phyloP scores from a whole-genome alignment of 2,797 vertebrate species.

The Masticophis lateralis region DNA sequence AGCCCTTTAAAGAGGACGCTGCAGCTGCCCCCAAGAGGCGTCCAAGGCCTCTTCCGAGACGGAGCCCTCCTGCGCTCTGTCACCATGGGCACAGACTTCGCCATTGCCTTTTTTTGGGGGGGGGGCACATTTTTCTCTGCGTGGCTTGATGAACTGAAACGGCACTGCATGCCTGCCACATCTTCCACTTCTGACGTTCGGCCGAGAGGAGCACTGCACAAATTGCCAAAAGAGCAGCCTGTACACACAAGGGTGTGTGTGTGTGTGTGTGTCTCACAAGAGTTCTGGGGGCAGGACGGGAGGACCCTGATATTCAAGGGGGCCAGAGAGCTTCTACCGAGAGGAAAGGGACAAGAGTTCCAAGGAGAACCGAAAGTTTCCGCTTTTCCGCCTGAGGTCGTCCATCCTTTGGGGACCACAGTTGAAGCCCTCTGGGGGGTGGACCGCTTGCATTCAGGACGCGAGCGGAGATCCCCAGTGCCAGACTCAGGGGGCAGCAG shows the following conservation, averaged over 20 bases:
- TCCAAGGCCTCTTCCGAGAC: not conserved
- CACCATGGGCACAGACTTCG: accelerated
- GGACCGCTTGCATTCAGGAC: not conserved
- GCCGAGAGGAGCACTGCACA: not conserved
- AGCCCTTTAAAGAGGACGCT: too few species aligned
- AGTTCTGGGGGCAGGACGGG: not conserved
- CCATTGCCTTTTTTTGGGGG: not conserved
- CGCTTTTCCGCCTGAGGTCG: not conserved
- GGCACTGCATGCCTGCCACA: not conserved
- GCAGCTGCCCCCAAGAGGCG: too few species aligned
- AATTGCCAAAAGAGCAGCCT: not conserved
- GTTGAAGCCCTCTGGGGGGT: not conserved
- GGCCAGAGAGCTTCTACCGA: not conserved
- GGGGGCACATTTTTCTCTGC: not conserved
- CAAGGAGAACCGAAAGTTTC: not conserved
- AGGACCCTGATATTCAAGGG: not conserved
- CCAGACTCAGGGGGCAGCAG: not conserved
- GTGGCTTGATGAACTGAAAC: not conserved
- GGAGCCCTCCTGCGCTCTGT: accelerated
- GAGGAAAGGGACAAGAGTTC: not conserved
- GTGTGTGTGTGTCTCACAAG: not conserved
- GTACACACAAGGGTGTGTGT: too few species aligned
- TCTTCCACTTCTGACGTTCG: not conserved
- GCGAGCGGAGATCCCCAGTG: not conserved
- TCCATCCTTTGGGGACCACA: not conserved